These are phyloP conservation scores for Coregonus ussuriensis DNA, from an alignment of 2,797 vertebrate species.

Conservation along the genomic window DNA sequence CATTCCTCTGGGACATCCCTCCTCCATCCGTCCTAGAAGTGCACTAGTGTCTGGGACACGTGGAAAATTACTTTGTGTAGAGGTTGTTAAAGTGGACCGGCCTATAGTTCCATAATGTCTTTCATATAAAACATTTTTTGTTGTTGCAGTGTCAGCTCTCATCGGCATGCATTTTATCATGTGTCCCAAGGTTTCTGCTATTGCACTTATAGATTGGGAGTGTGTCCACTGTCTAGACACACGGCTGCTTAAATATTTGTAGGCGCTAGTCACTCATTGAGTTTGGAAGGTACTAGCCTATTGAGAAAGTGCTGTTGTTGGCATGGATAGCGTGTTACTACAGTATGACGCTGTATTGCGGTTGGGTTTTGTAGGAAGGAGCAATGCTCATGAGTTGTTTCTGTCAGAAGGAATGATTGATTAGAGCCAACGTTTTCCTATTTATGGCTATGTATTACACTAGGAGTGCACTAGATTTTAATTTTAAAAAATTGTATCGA, in stretches of 20 bases:
- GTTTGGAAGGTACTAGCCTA: no score
- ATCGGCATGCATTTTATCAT: neutral
- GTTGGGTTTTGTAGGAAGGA: neutral
- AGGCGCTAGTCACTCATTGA: no score
- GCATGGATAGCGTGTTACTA: neutral
- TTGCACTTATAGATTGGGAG: no score
- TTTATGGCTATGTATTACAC: neutral
- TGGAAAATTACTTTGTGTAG: conserved; percentile 31
- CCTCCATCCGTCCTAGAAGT: neutral
- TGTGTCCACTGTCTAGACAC: no score
- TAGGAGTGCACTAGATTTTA: neutral
- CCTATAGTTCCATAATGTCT: conserved; percentile 45
- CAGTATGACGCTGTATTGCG: neutral
- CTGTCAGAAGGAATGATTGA: neutral
- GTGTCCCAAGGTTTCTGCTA: neutral
- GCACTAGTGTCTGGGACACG: neutral
- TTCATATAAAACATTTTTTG: conserved; percentile 35
- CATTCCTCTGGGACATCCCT: neutral
- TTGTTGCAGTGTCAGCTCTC: conserved; percentile 27
- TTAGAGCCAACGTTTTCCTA: neutral
- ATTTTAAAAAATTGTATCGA: neutral
- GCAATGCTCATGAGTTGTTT: neutral
- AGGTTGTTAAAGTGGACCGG: conserved; percentile 27
- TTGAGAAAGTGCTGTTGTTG: no score
- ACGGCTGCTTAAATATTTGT: neutral